phyloP scores from a whole-genome alignment of 2,888 invertebrate genomes.

The Hypselothyrea guttata region DNA sequence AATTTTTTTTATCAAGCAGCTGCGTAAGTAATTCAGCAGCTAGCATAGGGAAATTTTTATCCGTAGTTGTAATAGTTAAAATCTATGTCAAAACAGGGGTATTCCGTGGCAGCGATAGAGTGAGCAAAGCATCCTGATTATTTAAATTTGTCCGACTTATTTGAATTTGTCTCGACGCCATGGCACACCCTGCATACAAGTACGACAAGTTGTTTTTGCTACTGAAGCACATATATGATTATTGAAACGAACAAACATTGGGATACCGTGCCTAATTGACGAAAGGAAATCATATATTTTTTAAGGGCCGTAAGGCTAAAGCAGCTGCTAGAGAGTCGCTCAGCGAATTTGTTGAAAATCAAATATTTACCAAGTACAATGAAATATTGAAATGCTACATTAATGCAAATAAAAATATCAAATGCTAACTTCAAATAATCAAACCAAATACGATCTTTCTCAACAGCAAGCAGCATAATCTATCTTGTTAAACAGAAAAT shows the following conservation, averaged over 20 bases:
- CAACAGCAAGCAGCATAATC: slow-evolving; percentile 23
- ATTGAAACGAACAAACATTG: slow-evolving; percentile 7
- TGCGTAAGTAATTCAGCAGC: no score
- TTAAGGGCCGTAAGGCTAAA: neutral
- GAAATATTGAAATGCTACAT: neutral
- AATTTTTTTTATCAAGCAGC: slow-evolving; percentile 1
- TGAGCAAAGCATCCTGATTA: no score
- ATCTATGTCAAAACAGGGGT: neutral
- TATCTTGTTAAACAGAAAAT: slow-evolving; percentile 25
- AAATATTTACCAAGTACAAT: no score
- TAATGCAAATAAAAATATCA: neutral
- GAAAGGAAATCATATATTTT: neutral
- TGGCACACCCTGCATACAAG: no score
- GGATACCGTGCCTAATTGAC: slow-evolving; percentile 15
- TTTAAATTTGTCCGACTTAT: no score
- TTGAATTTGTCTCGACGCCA: no score
- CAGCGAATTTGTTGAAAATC: no score
- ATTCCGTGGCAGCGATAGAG: neutral
- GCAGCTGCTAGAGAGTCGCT: neutral
- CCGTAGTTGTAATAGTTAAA: no score
- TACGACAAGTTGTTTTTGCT: no score
- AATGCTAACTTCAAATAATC: slow-evolving; percentile 8
- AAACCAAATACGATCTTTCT: slow-evolving; percentile 12
- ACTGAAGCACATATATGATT: slow-evolving; percentile 11
- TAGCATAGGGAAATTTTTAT: no score